These are phyloP conservation scores for Drosophila arizonae DNA, from an alignment of 1,140 invertebrate genomes.

Conservation along the genomic window DNA sequence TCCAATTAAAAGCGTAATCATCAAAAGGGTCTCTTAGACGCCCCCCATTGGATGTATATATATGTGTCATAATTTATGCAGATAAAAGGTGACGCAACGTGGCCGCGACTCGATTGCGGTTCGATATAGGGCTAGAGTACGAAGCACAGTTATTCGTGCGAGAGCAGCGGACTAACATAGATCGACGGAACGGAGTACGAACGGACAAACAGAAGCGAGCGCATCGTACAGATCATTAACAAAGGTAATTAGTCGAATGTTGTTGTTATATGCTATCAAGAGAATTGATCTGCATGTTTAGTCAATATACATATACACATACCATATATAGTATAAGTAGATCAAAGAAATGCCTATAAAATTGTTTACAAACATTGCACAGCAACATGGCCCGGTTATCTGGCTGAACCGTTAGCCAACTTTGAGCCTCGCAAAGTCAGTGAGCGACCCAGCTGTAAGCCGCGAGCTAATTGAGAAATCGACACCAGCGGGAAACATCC, in stretches of 20 bases:
- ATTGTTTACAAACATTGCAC: slow-evolving; percentile 9
- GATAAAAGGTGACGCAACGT: slow-evolving; percentile 44
- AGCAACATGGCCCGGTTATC: slow-evolving; percentile 38
- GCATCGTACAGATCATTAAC: slow-evolving; percentile 25
- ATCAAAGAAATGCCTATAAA: neutral
- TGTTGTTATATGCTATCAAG: slow-evolving; percentile 12
- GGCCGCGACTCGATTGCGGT: neutral
- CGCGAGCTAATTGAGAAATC: too few species aligned
- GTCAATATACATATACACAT: neutral
- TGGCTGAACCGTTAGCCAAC: slow-evolving; percentile 26
- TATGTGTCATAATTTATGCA: slow-evolving; percentile 23
- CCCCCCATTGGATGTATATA: slow-evolving; percentile 9
- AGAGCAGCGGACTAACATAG: slow-evolving; percentile 19
- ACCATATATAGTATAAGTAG: neutral
- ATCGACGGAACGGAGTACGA: neutral
- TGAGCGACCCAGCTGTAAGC: neutral
- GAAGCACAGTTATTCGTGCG: slow-evolving; percentile 31
- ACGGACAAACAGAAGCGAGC: neutral
- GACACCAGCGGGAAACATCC: neutral
- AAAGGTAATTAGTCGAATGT: slow-evolving; percentile 25
- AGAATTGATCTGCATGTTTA: neutral
- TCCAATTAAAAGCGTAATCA: slow-evolving; percentile 9
- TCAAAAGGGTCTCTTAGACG: slow-evolving; percentile 17
- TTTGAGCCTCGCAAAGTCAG: neutral
- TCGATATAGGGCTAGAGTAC: slow-evolving; percentile 21